Evolutionary conservation across 2,113 vertebrate species (phyloP), one percentile per base, ranked within the genome.

Genomic region (Anseranas semipalmata): DNA sequence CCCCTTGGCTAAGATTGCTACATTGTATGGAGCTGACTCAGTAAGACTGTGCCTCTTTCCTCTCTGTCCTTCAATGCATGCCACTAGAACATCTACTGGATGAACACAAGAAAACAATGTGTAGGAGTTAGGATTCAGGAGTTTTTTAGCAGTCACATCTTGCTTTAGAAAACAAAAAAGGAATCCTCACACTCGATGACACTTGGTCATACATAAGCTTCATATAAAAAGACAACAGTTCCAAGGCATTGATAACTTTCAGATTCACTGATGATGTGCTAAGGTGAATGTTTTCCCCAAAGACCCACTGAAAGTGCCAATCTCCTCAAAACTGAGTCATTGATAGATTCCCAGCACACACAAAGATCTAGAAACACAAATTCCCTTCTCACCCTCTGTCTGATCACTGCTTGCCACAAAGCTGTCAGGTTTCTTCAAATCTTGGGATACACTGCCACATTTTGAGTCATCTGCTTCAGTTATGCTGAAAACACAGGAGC

Each of bases 401-500:
- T 71, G 68, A 72, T 37, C 43, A 18, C 55, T 65, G 46, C 28
- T 92, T 91, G 65, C 41, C 87, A 90, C 68, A 90, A 82, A 60
- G 32, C 20, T 50, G 46, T 66, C 81, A 30, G 68, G 37, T 65
- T 87, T 90, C 76, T 96, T 93, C 89, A 79, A 17, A 53, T 85
- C 84, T 59, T 87, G 91, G 15, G 83, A 91, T 55, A n/a, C 17
- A 5, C 14, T 74, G 33, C 13, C 9, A 45, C 48, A 15, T 21
- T 90, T 79, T n/a, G 80, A 77, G 72, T 79, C 79, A 37, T 48
- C 50, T 80, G 67, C 22, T 27, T 96, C 92, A 53, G 86, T 87
- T 76, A 80, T 9, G 56, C 97, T 98, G 89, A 80, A 97, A 96
- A 96, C 37, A 89, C 32, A 93, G 60, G 55, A 59, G 58, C n/a